Evolutionary conservation across 2,797 vertebrate species (phyloP), one percentile per base, ranked within the genome.

Genomic region (Mus caroli): DNA sequence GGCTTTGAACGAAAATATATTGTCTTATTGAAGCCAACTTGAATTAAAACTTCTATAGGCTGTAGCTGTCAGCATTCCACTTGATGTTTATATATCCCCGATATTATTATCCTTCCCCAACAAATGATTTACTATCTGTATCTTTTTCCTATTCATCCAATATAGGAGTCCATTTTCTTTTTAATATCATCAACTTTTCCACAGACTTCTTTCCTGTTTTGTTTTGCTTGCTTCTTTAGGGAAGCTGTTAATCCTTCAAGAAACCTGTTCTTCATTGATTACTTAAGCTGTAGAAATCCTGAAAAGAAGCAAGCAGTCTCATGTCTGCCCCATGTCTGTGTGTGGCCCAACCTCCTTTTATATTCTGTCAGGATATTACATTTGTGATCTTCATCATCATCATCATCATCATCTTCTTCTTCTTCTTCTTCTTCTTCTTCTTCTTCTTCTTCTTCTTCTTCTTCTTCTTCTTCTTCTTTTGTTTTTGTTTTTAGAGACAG

Each of bases 1-100:
- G 22, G 9, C 83, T 83, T 76, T 43, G 13, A 67, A 20, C 86
- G 80, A 93, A 96, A 92, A 94, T 69, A 82, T 2, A 82, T 20
- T 40, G 40, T 37, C 2, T 60, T 67, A 73, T 46, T 88, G 73
- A 80, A 88, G 13, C 8, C 56, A 80, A 8, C 3, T 56, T 43
- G n/a, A 82, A n/a, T 50, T 93, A 69, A 17, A 60, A 90, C 62
- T 90, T 88, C 54, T 78, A 34, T 82, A 69, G 26, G 24, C 43
- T 88, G 4, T 1, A 22, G 7, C 50, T 83, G 50, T 60, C 19
- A 62, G 19, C 8, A 7, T 17, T 4, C 1, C 5, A 71, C 13
- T 9, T 19, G n/a, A 80, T 3, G 71, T 3, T 90, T 91, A 31
- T 13, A 34, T 52, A 76, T 0, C 9, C 6, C 0, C 6, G 19